Percentiles rank a stretch among this genome's conserved stretches.
Conservation (phyloP, 2,797 vertebrate genomes). For the Cyprinodon diabolis region DNA sequence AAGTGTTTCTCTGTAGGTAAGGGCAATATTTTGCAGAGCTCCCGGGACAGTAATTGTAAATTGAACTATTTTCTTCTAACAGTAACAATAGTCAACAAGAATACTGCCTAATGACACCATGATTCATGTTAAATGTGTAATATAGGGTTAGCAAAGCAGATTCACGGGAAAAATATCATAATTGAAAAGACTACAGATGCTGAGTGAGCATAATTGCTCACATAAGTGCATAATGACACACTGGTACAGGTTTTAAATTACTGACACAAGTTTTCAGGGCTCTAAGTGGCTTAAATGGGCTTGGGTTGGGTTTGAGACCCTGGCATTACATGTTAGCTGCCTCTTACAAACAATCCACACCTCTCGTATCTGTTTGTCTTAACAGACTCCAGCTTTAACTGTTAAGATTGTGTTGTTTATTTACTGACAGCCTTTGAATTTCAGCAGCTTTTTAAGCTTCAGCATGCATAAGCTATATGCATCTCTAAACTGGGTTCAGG, state of each 20-base stretch:
- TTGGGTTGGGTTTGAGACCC: conserved; percentile 61
- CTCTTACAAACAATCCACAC: conserved; percentile 33
- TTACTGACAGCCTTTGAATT: conserved; percentile 1
- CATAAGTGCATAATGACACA: conserved; percentile 43
- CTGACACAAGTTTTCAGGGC: conserved; percentile 31
- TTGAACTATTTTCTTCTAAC: conserved; percentile 4
- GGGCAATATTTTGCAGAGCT: background rate
- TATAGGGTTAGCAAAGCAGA: conserved; percentile 14
- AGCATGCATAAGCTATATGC: background rate
- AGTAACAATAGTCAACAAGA: background rate
- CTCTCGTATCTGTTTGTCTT: conserved; percentile 20
- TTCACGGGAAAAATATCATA: conserved; percentile 20
- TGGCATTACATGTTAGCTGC: conserved; percentile 47
- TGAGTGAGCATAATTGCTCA: conserved; percentile 50
- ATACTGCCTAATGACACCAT: conserved; percentile 19
- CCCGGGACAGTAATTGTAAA: background rate
- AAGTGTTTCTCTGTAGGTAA: background rate
- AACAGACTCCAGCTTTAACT: conserved; percentile 2
- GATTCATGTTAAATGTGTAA: conserved; percentile 37
- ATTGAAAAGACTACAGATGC: conserved; percentile 27
- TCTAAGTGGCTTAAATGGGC: conserved; percentile 63
- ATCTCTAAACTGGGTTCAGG: background rate
- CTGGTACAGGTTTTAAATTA: conserved; percentile 14
- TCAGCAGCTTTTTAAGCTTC: background rate
- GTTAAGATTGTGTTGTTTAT: background rate